These are phyloP conservation scores for Epinephelus lanceolatus DNA, from an alignment of 2,113 vertebrate genomes.

Conservation along the genomic window DNA sequence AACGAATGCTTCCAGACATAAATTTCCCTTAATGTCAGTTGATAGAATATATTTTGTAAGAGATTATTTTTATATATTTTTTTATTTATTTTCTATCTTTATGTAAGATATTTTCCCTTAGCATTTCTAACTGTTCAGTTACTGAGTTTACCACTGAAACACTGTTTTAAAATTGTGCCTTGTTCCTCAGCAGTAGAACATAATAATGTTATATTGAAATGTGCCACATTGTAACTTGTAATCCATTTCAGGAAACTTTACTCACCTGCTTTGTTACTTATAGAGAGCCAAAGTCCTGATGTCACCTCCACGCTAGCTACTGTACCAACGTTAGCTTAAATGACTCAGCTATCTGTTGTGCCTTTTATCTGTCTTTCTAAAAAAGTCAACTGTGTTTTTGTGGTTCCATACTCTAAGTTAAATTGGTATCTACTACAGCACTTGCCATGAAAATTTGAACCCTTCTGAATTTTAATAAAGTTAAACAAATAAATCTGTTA, in stretches of 20 bases:
- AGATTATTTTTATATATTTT: constrained; percentile 99
- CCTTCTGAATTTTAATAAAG: not conserved
- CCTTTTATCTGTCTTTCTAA: not conserved
- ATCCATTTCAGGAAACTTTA: constrained; percentile 48
- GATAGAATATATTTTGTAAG: constrained; percentile 96
- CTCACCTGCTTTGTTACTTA: constrained; percentile 45
- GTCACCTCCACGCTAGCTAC: not conserved
- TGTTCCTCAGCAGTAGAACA: constrained; percentile 33
- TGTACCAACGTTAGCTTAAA: not conserved
- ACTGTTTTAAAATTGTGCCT: constrained; percentile 77
- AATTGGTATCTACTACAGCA: not conserved
- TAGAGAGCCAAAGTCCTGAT: constrained; percentile 9
- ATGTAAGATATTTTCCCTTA: constrained; percentile 66
- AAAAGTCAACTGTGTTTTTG: not conserved
- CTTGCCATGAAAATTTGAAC: not conserved
- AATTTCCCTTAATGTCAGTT: constrained; percentile 86
- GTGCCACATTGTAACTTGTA: constrained; percentile 25
- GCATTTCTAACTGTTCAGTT: constrained; percentile 48
- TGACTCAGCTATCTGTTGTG: not conserved
- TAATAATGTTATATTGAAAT: constrained; percentile 63
- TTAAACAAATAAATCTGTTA: not conserved
- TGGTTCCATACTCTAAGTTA: not conserved
- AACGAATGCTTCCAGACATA: constrained; percentile 79
- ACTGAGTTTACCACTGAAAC: constrained; percentile 45
- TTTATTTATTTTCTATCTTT: constrained; percentile 90